These are phyloP conservation scores for Melipona quadrifasciata DNA, from an alignment of 1,140 invertebrate genomes.

Conservation along the genomic window DNA sequence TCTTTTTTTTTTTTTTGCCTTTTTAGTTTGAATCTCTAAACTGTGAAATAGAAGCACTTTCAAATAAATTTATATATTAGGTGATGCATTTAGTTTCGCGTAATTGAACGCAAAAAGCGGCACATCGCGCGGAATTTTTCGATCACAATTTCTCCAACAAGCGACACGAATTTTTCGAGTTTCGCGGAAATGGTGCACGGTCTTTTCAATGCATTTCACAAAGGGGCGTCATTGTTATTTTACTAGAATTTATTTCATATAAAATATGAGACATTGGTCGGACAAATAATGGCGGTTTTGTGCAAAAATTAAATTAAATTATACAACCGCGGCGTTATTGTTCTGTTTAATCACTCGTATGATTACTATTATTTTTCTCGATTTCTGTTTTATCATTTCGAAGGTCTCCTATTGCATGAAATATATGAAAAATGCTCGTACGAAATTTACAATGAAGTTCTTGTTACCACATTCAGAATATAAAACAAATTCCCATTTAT, in stretches of 20 bases:
- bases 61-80: not conserved
- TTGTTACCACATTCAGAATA: not conserved
- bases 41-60: too few relatives aligned
- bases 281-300: too few relatives aligned
- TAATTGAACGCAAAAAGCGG: not conserved
- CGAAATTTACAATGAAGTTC: not conserved
- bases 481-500: not conserved
- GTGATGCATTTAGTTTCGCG: not conserved
- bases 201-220: not conserved
- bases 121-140: not conserved
- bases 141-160: not conserved
- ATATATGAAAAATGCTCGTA: too few relatives aligned
- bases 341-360: too few relatives aligned
- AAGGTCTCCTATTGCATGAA: not conserved
- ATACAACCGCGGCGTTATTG: too few relatives aligned
- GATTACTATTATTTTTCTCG: too few relatives aligned
- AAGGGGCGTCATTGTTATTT: not conserved
- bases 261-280: too few relatives aligned
- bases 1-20: not conserved
- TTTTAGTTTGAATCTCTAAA: not conserved
- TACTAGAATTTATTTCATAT: not conserved
- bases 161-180: not conserved
- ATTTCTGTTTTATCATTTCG: too few relatives aligned
- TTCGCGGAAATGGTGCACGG: not conserved
- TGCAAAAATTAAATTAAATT: too few relatives aligned